A percentile compares a stretch with the other conserved stretches of the same genome.
Evolutionary conservation across 2,113 vertebrate genomes (phyloP).

Genomic region (Cromileptes altivelis): DNA sequence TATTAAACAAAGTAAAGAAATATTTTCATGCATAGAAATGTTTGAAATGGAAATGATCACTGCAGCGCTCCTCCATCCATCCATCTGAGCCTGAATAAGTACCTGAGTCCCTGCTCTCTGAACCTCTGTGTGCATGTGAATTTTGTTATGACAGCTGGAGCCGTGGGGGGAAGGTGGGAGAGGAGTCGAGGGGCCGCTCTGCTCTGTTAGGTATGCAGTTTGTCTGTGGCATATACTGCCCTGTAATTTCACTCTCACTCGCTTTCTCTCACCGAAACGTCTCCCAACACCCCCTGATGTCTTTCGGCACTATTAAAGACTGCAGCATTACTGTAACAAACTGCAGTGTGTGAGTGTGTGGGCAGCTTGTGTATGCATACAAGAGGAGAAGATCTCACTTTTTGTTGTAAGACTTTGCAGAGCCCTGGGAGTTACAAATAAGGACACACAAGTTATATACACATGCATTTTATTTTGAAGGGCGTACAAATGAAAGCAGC

Average conservation of each 20-base stretch:
- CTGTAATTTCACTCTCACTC: conserved; percentile 26
- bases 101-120: conserved; percentile 39
- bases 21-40: not conserved
- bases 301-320: conserved; percentile 41
- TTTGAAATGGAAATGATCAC: not conserved
- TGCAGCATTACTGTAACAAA: conserved; percentile 37
- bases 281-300: conserved; percentile 30
- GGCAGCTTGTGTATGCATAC: conserved; percentile 14
- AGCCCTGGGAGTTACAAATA: not conserved
- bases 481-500: not conserved
- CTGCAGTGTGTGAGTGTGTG: conserved; percentile 28
- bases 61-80: not conserved
- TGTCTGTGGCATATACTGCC: conserved; percentile 35
- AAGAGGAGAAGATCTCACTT: conserved; percentile 9
- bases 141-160: conserved; percentile 39
- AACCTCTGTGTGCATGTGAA: conserved; percentile 40
- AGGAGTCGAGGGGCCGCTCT: conserved; percentile 16
- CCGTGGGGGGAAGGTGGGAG: conserved; percentile 14
- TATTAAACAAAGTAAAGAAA: not conserved
- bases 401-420: not conserved
- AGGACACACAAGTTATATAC: not conserved
- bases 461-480: conserved; percentile 8
- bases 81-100: conserved; percentile 18
- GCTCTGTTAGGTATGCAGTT: conserved; percentile 34
- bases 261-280: conserved; percentile 16